Conservation (phyloP, 2,797 vertebrate species). For the Spinus olivaceus region DNA sequence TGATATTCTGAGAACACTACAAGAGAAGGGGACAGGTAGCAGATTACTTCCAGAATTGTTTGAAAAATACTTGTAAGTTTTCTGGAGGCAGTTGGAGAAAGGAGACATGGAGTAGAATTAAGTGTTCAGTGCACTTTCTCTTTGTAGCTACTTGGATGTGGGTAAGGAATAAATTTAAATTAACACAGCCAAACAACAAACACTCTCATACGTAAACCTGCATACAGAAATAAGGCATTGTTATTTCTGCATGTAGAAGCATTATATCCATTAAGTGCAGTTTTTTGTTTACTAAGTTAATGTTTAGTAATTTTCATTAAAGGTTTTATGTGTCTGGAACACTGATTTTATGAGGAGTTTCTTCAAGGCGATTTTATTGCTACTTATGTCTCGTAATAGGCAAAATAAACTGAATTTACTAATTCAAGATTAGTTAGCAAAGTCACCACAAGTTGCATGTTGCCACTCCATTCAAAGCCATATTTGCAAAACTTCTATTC, state of each 20-base stretch:
- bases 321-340: not conserved
- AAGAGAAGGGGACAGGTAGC: not conserved
- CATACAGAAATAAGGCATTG: not conserved
- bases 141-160: not conserved
- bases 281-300: not conserved
- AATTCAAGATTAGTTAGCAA: not conserved
- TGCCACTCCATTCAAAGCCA: not conserved
- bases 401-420: not conserved
- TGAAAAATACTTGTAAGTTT: not conserved
- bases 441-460: not conserved
- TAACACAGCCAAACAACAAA: not conserved
- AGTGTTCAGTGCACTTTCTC: not conserved
- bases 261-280: not conserved
- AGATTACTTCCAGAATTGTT: not conserved
- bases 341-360: not conserved
- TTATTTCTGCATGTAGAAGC: not conserved
- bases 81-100: not conserved
- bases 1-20: not conserved
- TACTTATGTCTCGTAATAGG: not conserved
- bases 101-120: not conserved
- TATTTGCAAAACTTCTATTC: not conserved
- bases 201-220: not conserved
- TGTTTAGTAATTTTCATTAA: not conserved
- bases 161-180: not conserved
- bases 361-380: not conserved